phyloP scores from a whole-genome alignment of 1,140 invertebrate genomes.

The Pogonognathellus flavescens region DNA sequence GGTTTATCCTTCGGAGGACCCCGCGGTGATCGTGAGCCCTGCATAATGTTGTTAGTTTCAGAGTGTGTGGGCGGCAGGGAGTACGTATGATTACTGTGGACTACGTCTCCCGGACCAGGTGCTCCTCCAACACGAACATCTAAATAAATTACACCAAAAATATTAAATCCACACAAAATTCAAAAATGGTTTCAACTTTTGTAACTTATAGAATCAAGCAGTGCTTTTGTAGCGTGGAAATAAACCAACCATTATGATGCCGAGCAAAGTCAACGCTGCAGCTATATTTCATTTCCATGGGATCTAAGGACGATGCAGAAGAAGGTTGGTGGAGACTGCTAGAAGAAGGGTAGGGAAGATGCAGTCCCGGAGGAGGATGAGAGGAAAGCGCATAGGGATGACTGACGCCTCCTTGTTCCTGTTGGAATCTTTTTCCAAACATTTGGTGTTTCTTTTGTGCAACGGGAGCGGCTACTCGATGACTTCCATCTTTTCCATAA shows the following conservation, averaged over 20 bases:
- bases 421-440: slow-evolving; percentile 88
- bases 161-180: too few relatives aligned
- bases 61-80: slow-evolving; percentile 76
- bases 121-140: slow-evolving; percentile 56
- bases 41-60: slow-evolving; percentile 38
- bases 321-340: slow-evolving; percentile 70
- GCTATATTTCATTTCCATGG: slow-evolving; percentile 79
- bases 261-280: slow-evolving; percentile 80
- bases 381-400: slow-evolving; percentile 52
- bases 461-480: slow-evolving; percentile 73
- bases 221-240: too few relatives aligned
- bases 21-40: slow-evolving; percentile 30
- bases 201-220: too few relatives aligned
- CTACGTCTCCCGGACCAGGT: slow-evolving; percentile 67
- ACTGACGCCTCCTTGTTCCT: slow-evolving; percentile 71
- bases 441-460: slow-evolving; percentile 93
- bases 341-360: slow-evolving; percentile 69
- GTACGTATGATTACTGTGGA: slow-evolving; percentile 89
- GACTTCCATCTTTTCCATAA: slow-evolving; percentile 61
- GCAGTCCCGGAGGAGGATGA: slow-evolving; percentile 48
- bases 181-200: too few relatives aligned
- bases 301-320: slow-evolving; percentile 72
- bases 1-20: slow-evolving; percentile 63
- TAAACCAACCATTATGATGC: slow-evolving; percentile 72
- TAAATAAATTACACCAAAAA: slow-evolving; percentile 1